Base-by-base conservation (phyloP, 2,888 invertebrate genomes). In the Cactoblastis cactorum region DNA sequence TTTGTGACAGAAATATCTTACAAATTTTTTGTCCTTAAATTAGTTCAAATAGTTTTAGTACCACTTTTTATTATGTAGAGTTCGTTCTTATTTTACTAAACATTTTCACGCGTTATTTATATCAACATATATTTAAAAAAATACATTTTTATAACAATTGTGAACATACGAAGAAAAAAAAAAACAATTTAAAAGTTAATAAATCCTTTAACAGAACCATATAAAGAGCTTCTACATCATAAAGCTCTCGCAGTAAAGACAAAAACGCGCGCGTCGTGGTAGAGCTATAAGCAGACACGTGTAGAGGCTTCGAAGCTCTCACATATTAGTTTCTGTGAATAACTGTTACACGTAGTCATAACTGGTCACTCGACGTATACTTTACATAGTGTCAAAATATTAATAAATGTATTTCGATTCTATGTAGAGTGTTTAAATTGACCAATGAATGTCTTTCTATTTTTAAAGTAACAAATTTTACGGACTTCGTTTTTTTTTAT, bases 251-350 rank as follows among this genome's bases (percentile, higher is more conserved):
- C 15, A 17, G 12, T 43, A 32, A 74, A 77, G 78, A 79, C 69
- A 65, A 79, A 71, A 67, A 80, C 80, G 80, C 71, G 71, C 57
- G 2, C 37, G 37, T 17, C 24, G 24, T 17, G 14, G 15, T 53
- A 19, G 33, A 19, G 22, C 14, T 24, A 4, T 9, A 4, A n/a
- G 17, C 9, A 28, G 28, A n/a, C n/a, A n/a, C 28, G 1, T 28
- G 3, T 28, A 6, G 28, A 4, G 28, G 9, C 9, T 47, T 17
- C 18, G 18, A 19, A 39, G 39, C 39, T 41, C 12, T 19, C 22
- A 22, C 22, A 14, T 22, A 43, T 43, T 28, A 28, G 32, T 32
- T 43, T 22, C 11, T 28, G 28, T 11, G 49, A n/a, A 17, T 17
- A 51, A 49, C 49, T 33, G 38, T 52, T 39, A 41, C 41, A 24